phyloP scores from a whole-genome alignment of 2,888 invertebrate species.

The Trimorus sp. region DNA sequence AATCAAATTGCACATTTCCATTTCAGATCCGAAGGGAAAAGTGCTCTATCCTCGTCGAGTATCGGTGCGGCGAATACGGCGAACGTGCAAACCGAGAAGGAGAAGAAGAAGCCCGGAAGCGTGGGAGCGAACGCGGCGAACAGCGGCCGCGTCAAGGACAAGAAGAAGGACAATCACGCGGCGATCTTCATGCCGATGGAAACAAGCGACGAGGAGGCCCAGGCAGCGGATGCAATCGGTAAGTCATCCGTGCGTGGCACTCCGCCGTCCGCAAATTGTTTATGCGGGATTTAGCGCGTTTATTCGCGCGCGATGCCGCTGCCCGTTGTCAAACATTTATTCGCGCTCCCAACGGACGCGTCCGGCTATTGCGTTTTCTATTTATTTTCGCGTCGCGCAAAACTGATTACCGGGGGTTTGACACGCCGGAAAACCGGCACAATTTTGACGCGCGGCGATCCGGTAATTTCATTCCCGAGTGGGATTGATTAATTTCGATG shows the following conservation, averaged over 20 bases:
- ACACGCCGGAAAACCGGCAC: conserved; percentile 15
- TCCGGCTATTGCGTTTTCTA: conserved; percentile 29
- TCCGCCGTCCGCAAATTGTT: too few relatives aligned
- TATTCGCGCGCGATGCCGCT: too few relatives aligned
- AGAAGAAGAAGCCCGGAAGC: conserved; percentile 73
- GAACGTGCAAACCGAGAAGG: conserved; percentile 73
- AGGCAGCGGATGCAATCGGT: conserved; percentile 78
- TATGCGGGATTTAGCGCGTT: too few relatives aligned
- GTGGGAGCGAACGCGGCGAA: conserved; percentile 68
- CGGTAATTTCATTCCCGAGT: neutral
- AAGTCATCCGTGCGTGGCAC: neutral
- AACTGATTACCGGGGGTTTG: conserved; percentile 23
- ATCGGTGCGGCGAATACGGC: conserved; percentile 64
- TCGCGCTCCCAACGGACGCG: conserved; percentile 6
- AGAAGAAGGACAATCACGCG: conserved; percentile 82
- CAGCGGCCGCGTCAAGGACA: conserved; percentile 76
- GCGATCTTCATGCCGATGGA: conserved; percentile 80
- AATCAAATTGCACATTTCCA: neutral
- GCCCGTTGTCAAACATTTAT: too few relatives aligned
- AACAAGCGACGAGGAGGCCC: conserved; percentile 84
- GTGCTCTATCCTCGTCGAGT: conserved; percentile 71
- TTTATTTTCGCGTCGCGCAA: conserved; percentile 33
- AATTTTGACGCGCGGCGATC: conserved; percentile 18
- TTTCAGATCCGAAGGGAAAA: conserved; percentile 75
- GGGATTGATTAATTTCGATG: too few relatives aligned